phyloP scores from a whole-genome alignment of 2,797 vertebrate genomes.

The Periparus ater region DNA sequence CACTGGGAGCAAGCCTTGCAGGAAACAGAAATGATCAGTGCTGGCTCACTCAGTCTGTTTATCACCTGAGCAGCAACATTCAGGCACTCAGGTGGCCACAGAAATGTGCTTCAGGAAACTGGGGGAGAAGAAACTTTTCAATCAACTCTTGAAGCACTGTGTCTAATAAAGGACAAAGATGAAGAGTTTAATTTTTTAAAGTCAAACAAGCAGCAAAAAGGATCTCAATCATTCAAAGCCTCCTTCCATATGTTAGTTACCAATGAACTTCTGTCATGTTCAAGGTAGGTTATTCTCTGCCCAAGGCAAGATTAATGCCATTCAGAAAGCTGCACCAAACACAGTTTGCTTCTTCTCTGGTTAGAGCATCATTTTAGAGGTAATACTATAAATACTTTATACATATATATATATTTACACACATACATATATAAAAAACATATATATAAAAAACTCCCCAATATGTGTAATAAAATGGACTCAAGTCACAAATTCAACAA shows the following conservation, averaged over 20 bases:
- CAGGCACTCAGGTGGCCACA: neutral
- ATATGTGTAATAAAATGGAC: neutral
- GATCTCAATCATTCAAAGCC: neutral
- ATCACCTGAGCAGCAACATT: neutral
- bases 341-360: neutral
- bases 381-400: no score
- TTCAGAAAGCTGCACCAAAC: neutral
- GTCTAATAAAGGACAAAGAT: neutral
- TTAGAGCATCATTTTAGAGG: neutral
- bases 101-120: neutral
- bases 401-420: no score
- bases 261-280: neutral
- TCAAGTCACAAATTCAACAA: neutral
- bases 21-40: neutral
- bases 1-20: neutral
- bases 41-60: neutral
- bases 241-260: neutral
- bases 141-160: neutral
- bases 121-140: neutral
- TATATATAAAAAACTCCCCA: neutral
- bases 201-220: neutral
- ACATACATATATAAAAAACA: neutral
- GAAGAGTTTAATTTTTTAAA: neutral
- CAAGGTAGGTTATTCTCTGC: neutral
- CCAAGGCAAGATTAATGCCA: neutral